These are phyloP conservation scores for Platynereis dumerilii DNA, from an alignment of 2,888 invertebrate genomes.

Conservation along the genomic window DNA sequence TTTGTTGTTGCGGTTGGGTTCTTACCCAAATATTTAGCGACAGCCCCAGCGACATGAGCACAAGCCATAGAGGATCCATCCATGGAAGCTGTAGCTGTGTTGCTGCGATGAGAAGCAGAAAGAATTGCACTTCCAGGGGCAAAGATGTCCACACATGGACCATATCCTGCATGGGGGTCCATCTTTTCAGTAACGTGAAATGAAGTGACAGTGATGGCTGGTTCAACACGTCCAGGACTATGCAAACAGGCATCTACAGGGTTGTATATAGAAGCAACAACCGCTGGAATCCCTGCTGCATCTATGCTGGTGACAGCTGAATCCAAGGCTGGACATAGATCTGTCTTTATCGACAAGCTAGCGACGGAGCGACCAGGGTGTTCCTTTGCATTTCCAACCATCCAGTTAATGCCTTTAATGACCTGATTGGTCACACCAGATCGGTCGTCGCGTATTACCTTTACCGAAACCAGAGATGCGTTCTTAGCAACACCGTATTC, in stretches of 20 bases:
- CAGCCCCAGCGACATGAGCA: not conserved
- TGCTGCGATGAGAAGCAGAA: not conserved
- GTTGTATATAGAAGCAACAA: conserved; percentile 14
- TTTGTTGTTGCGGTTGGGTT: too few species aligned
- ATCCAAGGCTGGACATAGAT: conserved; percentile 2
- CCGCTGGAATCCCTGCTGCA: conserved; percentile 12
- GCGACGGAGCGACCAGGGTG: too few species aligned
- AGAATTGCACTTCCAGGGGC: conserved; percentile 25
- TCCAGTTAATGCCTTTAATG: conserved; percentile 11
- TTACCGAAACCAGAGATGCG: conserved; percentile 21
- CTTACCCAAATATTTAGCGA: too few species aligned
- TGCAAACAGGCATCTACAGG: conserved; percentile 11
- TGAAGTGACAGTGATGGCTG: conserved; percentile 22
- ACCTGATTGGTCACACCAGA: conserved; percentile 1
- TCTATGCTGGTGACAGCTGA: conserved; percentile 7
- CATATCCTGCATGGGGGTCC: conserved; percentile 19
- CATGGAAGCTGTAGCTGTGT: not conserved
- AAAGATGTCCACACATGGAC: conserved; percentile 29
- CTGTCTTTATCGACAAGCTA: too few species aligned
- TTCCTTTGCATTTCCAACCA: too few species aligned
- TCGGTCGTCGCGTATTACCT: conserved; percentile 23
- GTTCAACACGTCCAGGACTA: conserved; percentile 5
- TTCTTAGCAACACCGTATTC: conserved; percentile 27
- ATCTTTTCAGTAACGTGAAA: conserved; percentile 5
- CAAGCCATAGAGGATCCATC: not conserved